Conservation (phyloP, 2,797 vertebrate species). For the Semaprochilodus insignis region DNA sequence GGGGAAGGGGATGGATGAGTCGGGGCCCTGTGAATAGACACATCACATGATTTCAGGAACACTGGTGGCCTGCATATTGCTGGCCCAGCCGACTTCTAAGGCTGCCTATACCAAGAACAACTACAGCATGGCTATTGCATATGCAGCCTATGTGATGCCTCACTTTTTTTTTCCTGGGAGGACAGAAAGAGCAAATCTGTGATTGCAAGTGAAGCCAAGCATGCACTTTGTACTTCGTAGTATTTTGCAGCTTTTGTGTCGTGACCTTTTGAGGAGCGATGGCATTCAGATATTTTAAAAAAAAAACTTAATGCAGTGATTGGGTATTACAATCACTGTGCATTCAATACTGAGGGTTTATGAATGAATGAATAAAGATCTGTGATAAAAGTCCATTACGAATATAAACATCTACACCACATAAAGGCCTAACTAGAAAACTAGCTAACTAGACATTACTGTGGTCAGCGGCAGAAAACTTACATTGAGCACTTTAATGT, state of each 20-base stretch:
- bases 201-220: not conserved
- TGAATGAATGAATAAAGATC: too few relatives aligned
- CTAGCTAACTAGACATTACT: too few relatives aligned
- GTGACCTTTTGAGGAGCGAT: slow-evolving; percentile 13
- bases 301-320: not conserved
- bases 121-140: slow-evolving; percentile 51
- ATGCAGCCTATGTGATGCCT: slow-evolving; percentile 55
- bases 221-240: not conserved
- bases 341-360: too few relatives aligned
- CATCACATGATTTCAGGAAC: not conserved
- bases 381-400: too few relatives aligned
- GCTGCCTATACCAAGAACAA: not conserved
- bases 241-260: slow-evolving; percentile 10
- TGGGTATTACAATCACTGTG: too few relatives aligned
- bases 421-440: too few relatives aligned
- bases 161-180: not conserved
- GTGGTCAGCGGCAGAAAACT: too few relatives aligned
- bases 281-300: not conserved
- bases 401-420: too few relatives aligned
- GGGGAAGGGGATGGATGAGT: not conserved
- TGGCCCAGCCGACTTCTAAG: too few relatives aligned
- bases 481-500: too few relatives aligned
- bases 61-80: too few relatives aligned
- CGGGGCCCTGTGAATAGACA: not conserved
- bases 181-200: not conserved